phyloP scores from a whole-genome alignment of 1,140 invertebrate species.

The Littorina saxatilis region DNA sequence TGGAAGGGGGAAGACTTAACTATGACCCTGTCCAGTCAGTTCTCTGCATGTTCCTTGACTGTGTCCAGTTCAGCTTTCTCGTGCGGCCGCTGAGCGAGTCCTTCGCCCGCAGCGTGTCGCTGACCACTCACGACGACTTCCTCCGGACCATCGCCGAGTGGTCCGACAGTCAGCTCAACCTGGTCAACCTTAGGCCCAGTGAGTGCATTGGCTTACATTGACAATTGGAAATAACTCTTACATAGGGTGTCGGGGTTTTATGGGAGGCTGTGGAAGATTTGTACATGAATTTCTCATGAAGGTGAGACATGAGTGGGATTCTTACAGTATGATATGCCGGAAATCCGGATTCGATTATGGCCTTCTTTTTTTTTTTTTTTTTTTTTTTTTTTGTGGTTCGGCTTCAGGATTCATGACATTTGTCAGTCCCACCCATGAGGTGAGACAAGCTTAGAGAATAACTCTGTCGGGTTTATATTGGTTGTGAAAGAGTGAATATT shows the following conservation, averaged over 20 bases:
- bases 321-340: background rate
- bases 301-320: background rate
- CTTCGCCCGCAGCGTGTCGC: slow-evolving; percentile 33
- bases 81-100: slow-evolving; percentile 40
- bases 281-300: background rate
- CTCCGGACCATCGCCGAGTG: slow-evolving; percentile 34
- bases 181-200: slow-evolving; percentile 43
- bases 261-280: background rate
- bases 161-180: slow-evolving; percentile 34
- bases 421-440: background rate
- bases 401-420: no score
- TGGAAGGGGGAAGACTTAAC: no score
- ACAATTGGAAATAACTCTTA: background rate
- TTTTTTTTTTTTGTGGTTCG: no score
- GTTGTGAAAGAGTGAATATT: no score
- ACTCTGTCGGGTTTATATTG: no score
- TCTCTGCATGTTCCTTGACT: no score
- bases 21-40: no score
- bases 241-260: background rate
- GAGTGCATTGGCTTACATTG: slow-evolving; percentile 5
- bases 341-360: no score
- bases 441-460: background rate
- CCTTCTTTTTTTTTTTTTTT: no score
- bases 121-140: slow-evolving; percentile 20
- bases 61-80: slow-evolving; percentile 42